A percentile compares a stretch with the other conserved stretches of the same genome.
These are phyloP conservation scores for Papilio xuthus DNA, from an alignment of 1,140 invertebrate species.

Conservation along the genomic window DNA sequence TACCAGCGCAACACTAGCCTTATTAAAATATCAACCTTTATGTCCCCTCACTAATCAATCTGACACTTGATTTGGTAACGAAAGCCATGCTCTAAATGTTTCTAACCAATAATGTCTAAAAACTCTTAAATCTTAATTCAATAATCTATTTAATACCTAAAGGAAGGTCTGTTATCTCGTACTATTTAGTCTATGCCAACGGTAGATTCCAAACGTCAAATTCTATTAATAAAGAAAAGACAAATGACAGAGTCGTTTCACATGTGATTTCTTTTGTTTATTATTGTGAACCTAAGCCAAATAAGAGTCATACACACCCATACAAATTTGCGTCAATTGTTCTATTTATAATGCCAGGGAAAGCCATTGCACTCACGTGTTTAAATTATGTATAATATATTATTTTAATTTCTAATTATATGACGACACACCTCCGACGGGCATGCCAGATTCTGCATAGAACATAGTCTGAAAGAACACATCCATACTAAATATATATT, in stretches of 20 bases:
- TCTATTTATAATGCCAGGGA: not conserved
- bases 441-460: not conserved
- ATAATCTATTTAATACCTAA: not conserved
- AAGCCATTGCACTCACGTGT: slow-evolving; percentile 38
- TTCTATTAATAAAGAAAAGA: not conserved
- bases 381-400: not conserved
- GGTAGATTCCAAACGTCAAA: not conserved
- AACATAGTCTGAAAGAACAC: too few species aligned
- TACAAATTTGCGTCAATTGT: slow-evolving; percentile 10
- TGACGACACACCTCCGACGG: slow-evolving; percentile 16
- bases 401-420: not conserved
- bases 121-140: not conserved
- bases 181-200: not conserved
- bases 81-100: too few species aligned
- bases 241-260: not conserved
- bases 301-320: not conserved
- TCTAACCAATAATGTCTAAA: too few species aligned
- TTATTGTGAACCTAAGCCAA: not conserved
- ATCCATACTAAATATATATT: too few species aligned
- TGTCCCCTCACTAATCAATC: too few species aligned
- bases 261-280: slow-evolving; percentile 16
- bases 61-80: too few species aligned
- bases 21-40: too few species aligned
- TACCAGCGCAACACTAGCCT: too few species aligned
- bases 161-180: not conserved